phyloP scores from a whole-genome alignment of 2,113 vertebrate species.

The Anolis carolinensis region DNA sequence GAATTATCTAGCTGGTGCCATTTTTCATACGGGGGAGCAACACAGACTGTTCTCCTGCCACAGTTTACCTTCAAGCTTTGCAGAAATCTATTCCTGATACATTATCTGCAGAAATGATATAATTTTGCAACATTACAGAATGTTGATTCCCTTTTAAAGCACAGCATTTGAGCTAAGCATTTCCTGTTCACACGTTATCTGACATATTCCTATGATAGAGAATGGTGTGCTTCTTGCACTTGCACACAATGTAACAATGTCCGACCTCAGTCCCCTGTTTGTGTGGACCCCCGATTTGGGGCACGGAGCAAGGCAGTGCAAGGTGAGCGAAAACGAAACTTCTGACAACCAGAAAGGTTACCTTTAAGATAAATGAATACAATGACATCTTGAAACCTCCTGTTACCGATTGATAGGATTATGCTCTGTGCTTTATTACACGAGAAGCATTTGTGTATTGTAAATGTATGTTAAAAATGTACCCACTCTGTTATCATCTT shows the following conservation, averaged over 20 bases:
- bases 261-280: not conserved
- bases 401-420: too few species aligned
- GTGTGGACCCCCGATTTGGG: not conserved
- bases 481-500: not conserved
- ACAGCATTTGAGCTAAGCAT: not conserved
- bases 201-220: not conserved
- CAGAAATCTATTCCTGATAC: slow-evolving; percentile 48
- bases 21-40: slow-evolving; percentile 76
- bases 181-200: not conserved
- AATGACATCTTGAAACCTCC: too few species aligned
- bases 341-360: not conserved
- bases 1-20: slow-evolving; percentile 73
- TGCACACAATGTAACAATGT: not conserved
- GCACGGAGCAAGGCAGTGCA: not conserved
- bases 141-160: slow-evolving; percentile 11
- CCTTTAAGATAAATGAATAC: not conserved
- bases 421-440: too few species aligned
- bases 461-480: too few species aligned
- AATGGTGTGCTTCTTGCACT: too few species aligned
- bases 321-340: too few species aligned
- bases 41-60: slow-evolving; percentile 39
- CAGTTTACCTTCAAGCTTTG: slow-evolving; percentile 15
- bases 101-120: slow-evolving; percentile 35
- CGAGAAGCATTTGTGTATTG: too few species aligned
- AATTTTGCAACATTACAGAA: slow-evolving; percentile 44